Base-by-base conservation (phyloP, 2,888 invertebrate species). In the Ganaspis brasiliensis region DNA sequence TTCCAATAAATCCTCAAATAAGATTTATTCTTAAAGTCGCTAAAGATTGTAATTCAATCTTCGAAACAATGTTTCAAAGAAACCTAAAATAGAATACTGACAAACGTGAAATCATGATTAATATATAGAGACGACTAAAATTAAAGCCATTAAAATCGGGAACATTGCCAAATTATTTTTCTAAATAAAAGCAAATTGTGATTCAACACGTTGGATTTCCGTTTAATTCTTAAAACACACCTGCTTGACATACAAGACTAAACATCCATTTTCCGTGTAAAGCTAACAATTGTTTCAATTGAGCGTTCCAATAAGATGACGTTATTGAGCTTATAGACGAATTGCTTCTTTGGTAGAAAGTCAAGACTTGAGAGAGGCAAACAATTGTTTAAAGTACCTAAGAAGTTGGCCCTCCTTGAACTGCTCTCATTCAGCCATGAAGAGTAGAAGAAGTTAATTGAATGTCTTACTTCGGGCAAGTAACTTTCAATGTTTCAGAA, bases 391-490 rank as follows among this genome's bases (percentile, higher is more conserved):
- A 61, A 61, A 61, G 61, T 61, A 37, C 19, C 35, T 3, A 19
- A 37, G 61, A 61, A 61, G 35, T 37, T 61, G 37, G 21, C 12
- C 61, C 37, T 16, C 59, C 31, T 10, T 14, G 10, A 61, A 16
- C 35, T 61, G 61, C 31, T 61, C 37, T 16, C 61, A 37, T 35
- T 61, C 37, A 37, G 37, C 37, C 37, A 37, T 35, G 16, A 61
- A 35, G 37, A 61, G 37, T 19, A 61, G 35, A 55, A 61, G 37
- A 37, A 61, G 35, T 61, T 61, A 61, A 61, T 61, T 61, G 61
- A 61, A 61, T 61, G 31, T 61, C 37, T 37, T 61, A 61, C 61
- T 61, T 9, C 61, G n/a, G 61, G 19, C 61, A 61, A 61, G 61
- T 61, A 37, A 61, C 37, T 61, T 61, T 61, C 61, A 61, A 61